These are phyloP conservation scores for Pandemis corylana DNA, from an alignment of 2,888 invertebrate species.

Conservation along the genomic window DNA sequence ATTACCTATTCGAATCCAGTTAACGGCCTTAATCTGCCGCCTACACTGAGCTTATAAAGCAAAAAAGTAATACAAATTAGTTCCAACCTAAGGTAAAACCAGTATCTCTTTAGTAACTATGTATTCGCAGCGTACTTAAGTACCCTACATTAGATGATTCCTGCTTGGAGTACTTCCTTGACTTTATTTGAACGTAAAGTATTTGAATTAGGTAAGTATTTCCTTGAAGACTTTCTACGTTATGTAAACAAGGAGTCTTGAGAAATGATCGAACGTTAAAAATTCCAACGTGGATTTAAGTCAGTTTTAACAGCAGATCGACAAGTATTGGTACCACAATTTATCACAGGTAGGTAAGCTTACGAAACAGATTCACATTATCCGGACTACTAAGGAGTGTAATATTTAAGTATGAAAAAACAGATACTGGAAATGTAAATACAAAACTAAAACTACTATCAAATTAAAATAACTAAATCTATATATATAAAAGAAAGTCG, in stretches of 20 bases:
- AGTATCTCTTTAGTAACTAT: background rate
- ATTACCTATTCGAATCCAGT: background rate
- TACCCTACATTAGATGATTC: conserved; percentile 20
- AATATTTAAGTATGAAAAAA: no score
- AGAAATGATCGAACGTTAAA: background rate
- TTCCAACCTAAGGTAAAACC: conserved; percentile 5
- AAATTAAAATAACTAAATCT: no score
- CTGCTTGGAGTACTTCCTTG: conserved; percentile 13
- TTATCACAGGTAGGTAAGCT: no score
- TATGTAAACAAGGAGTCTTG: conserved; percentile 10
- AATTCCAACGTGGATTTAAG: background rate
- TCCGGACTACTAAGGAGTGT: no score
- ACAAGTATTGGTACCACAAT: no score
- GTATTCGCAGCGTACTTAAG: conserved; percentile 11
- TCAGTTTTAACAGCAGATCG: background rate
- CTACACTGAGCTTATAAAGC: background rate
- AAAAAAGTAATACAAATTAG: background rate
- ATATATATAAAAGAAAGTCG: no score
- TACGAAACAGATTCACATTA: no score
- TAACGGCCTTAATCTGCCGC: background rate
- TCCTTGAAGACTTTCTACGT: conserved; percentile 32
- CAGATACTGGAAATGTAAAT: no score
- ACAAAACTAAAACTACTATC: no score
- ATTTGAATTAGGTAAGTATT: conserved; percentile 29
- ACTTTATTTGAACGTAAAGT: conserved; percentile 18